phyloP scores from a whole-genome alignment of 2,888 invertebrate species.

The Heliconius ethilla region DNA sequence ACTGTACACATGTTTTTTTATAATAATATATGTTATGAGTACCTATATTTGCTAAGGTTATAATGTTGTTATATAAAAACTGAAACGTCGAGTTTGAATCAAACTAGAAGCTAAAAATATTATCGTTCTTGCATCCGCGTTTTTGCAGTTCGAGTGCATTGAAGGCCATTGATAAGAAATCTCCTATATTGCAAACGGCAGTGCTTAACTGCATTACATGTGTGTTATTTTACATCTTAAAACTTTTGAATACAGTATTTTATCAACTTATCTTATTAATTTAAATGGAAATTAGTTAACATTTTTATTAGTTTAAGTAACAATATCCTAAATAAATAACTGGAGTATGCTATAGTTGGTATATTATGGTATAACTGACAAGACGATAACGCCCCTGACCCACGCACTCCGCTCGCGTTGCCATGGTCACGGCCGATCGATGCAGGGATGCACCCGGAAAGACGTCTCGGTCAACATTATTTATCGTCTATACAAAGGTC shows the following conservation, averaged over 20 bases:
- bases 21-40: not conserved
- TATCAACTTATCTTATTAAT: no score
- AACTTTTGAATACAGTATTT: not conserved
- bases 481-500: not conserved
- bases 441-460: constrained; percentile 70
- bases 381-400: constrained; percentile 68
- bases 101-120: constrained; percentile 38
- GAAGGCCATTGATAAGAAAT: constrained; percentile 80
- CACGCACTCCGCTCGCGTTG: constrained; percentile 67
- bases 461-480: constrained; percentile 28
- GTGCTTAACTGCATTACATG: constrained; percentile 40
- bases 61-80: constrained; percentile 13
- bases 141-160: constrained; percentile 54
- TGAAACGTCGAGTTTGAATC: constrained; percentile 22
- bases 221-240: constrained; percentile 15
- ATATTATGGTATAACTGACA: constrained; percentile 18
- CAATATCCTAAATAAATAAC: not conserved
- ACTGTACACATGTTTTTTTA: not conserved
- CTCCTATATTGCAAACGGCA: constrained; percentile 63
- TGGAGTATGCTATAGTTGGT: not conserved
- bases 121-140: constrained; percentile 47
- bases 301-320: not conserved
- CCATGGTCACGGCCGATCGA: constrained; percentile 79
- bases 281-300: no score
- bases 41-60: not conserved